Conservation (phyloP, 2,797 vertebrate species). For the Hyperoplus immaculatus region DNA sequence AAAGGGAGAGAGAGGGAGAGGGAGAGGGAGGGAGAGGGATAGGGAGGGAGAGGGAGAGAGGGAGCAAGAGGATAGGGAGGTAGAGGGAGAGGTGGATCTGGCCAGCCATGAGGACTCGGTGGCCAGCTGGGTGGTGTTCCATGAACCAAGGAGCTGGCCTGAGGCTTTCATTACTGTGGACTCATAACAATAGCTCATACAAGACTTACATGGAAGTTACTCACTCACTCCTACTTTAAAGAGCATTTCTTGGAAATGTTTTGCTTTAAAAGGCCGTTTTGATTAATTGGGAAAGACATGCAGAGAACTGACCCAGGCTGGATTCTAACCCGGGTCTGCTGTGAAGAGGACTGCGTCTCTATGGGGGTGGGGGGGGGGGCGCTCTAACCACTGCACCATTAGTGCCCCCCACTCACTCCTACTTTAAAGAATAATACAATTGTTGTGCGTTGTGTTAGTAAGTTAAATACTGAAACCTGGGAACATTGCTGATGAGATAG, state of each 20-base stretch:
- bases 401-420: neutral
- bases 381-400: no score
- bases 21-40: neutral
- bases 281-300: no score
- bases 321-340: no score
- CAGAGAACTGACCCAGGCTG: no score
- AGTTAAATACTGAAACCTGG: neutral
- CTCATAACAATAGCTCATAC: neutral
- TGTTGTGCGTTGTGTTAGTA: neutral
- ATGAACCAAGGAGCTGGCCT: constrained; percentile 20
- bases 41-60: neutral
- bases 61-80: neutral
- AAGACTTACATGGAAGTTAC: neutral
- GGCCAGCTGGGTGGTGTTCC: constrained; percentile 21
- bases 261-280: no score
- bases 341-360: no score
- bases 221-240: no score
- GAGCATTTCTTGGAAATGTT: no score
- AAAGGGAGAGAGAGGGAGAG: constrained; percentile 1
- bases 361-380: no score
- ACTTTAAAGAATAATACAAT: neutral
- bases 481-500: neutral
- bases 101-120: constrained; percentile 27
- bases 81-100: neutral
- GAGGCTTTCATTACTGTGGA: neutral